Conservation (phyloP, 2,888 invertebrate species). For the Sacculina carcini region DNA sequence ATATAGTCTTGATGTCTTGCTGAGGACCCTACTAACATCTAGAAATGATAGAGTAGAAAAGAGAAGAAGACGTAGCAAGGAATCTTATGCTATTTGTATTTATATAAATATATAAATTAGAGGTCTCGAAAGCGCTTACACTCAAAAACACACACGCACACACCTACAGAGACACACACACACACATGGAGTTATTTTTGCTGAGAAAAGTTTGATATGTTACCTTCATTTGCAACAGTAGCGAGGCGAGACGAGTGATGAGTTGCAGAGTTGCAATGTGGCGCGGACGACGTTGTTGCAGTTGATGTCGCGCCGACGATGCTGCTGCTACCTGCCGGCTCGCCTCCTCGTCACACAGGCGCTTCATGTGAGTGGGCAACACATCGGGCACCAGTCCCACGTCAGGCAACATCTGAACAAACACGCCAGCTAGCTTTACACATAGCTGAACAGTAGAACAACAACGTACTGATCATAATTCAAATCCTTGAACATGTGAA, state of each 20-base stretch:
- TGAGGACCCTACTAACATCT: neutral
- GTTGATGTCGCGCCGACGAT: constrained; percentile 30
- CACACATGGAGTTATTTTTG: no score
- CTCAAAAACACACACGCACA: neutral
- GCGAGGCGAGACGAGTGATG: constrained; percentile 60
- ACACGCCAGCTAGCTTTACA: constrained; percentile 4
- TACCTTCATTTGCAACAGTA: constrained; percentile 63
- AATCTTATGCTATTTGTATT: neutral
- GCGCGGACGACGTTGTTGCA: constrained; percentile 17
- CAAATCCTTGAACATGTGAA: no score
- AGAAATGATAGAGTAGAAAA: neutral
- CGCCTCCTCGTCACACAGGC: constrained; percentile 64
- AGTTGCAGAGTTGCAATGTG: constrained; percentile 33
- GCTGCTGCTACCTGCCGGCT: constrained; percentile 39
- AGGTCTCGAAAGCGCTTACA: neutral
- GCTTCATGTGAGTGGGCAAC: constrained; percentile 60
- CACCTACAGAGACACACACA: no score
- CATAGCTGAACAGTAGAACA: neutral
- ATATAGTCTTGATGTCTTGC: neutral
- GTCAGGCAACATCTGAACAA: constrained; percentile 46
- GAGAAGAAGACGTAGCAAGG: neutral
- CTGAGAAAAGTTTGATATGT: no score
- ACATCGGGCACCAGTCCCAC: constrained; percentile 57
- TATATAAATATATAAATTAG: neutral
- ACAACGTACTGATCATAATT: neutral